phyloP scores from a whole-genome alignment of 2,888 invertebrate species.

The Hipparchia semele region DNA sequence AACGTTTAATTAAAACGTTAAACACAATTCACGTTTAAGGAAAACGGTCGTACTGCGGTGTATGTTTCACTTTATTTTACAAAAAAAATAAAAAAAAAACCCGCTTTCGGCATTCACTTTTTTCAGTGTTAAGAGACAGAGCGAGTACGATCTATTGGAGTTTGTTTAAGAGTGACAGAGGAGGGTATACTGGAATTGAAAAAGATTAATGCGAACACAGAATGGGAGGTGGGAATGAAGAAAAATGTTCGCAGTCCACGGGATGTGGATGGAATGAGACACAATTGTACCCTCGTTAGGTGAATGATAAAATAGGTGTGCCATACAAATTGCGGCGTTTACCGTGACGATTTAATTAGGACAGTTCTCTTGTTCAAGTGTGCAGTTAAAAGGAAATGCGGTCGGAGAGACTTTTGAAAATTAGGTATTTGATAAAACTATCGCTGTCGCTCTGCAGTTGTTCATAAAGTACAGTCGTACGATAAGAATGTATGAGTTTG shows the following conservation, averaged over 20 bases:
- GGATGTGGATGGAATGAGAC: conserved; percentile 45
- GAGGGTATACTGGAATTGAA: conserved; percentile 35
- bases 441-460: too few relatives aligned
- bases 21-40: conserved; percentile 21
- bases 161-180: conserved; percentile 41
- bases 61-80: conserved; percentile 15
- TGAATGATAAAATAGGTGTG: conserved; percentile 35
- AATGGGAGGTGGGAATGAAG: conserved; percentile 54
- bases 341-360: background rate
- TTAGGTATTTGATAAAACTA: too few relatives aligned
- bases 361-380: too few relatives aligned
- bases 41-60: conserved; percentile 7
- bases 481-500: background rate
- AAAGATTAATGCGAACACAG: conserved; percentile 52
- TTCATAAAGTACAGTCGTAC: too few relatives aligned
- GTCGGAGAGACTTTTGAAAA: too few relatives aligned
- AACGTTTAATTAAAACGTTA: conserved; percentile 20
- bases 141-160: conserved; percentile 1
- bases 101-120: conserved; percentile 5
- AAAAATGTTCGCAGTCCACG: conserved; percentile 53
- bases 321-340: conserved; percentile 2
- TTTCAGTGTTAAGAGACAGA: conserved; percentile 5
- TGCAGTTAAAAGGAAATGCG: background rate
- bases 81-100: conserved; percentile 2
- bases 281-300: conserved; percentile 54